phyloP scores from a whole-genome alignment of 2,113 vertebrate species.

The Dicerorhinus sumatrensis region DNA sequence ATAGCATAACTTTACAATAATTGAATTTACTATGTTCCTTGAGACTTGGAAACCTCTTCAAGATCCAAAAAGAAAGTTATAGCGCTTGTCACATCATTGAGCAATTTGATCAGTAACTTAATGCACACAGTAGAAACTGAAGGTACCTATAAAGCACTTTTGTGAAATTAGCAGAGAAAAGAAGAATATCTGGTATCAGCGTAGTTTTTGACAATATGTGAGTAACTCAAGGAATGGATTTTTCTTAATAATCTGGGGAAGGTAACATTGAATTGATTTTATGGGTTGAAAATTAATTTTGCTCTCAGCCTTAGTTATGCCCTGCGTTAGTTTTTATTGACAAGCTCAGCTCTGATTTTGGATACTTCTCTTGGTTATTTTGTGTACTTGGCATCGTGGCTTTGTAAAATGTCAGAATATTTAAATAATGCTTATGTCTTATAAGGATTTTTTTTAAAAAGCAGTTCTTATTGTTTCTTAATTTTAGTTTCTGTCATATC shows the following conservation, averaged over 20 bases:
- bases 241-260: conserved; percentile 10
- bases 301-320: background rate
- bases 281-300: background rate
- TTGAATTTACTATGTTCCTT: conserved; percentile 44
- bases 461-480: conserved; percentile 6
- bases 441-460: background rate
- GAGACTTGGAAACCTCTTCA: conserved; percentile 61
- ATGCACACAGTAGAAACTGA: conserved; percentile 39
- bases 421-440: background rate
- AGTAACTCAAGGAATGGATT: conserved; percentile 61
- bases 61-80: conserved; percentile 53
- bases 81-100: conserved; percentile 46
- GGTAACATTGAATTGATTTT: background rate
- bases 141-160: conserved; percentile 73
- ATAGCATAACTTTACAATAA: conserved; percentile 15
- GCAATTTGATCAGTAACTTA: conserved; percentile 74
- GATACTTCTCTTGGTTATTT: conserved; percentile 26
- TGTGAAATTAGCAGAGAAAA: conserved; percentile 65
- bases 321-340: background rate
- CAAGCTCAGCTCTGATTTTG: background rate
- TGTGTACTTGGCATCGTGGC: background rate
- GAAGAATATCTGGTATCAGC: background rate
- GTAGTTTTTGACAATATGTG: conserved; percentile 35
- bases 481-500: conserved; percentile 32
- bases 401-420: conserved; percentile 37